Conservation (phyloP, 2,888 invertebrate species). For the Drosophila demipolita region DNA sequence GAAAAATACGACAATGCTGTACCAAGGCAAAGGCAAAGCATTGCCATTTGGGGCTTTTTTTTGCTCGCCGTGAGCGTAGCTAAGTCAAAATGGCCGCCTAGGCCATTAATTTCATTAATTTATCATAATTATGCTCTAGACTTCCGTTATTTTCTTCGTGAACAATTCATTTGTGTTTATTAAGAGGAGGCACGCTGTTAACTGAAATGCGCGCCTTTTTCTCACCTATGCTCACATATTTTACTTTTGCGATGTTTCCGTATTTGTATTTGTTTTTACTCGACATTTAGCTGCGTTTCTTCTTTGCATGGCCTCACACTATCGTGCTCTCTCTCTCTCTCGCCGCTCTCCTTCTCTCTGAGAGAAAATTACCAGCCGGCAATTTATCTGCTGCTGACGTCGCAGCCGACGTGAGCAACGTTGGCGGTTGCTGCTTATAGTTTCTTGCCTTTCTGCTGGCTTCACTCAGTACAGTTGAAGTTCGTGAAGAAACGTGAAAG, state of each 20-base stretch:
- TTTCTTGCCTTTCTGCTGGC: slow-evolving; percentile 52
- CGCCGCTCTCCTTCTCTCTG: slow-evolving; percentile 7
- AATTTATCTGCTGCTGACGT: slow-evolving; percentile 61
- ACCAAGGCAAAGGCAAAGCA: slow-evolving; percentile 51
- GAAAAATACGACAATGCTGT: slow-evolving; percentile 54
- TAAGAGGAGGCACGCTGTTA: slow-evolving; percentile 21
- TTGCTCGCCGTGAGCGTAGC: slow-evolving; percentile 42
- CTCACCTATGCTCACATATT: slow-evolving; percentile 43
- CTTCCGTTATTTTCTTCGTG: slow-evolving; percentile 9
- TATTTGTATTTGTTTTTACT: slow-evolving; percentile 79
- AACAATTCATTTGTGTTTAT: slow-evolving; percentile 26
- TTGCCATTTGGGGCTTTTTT: slow-evolving; percentile 58
- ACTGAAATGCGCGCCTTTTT: slow-evolving; percentile 65
- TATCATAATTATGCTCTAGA: slow-evolving; percentile 42
- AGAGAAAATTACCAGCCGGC: slow-evolving; percentile 44
- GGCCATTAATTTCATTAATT: slow-evolving; percentile 34
- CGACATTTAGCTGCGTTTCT: slow-evolving; percentile 60
- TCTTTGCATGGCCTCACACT: slow-evolving; percentile 37
- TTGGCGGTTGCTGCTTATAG: slow-evolving; percentile 38
- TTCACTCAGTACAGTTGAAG: slow-evolving; percentile 71
- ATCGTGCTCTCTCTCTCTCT: slow-evolving; percentile 39
- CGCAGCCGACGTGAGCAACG: slow-evolving; percentile 38
- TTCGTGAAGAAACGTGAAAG: slow-evolving; percentile 61
- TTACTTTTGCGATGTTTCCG: slow-evolving; percentile 57
- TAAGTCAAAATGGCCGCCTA: slow-evolving; percentile 58